Percentiles rank a stretch among this genome's conserved stretches.
Conservation (phyloP, 2,113 vertebrate genomes). For the Rana temporaria region DNA sequence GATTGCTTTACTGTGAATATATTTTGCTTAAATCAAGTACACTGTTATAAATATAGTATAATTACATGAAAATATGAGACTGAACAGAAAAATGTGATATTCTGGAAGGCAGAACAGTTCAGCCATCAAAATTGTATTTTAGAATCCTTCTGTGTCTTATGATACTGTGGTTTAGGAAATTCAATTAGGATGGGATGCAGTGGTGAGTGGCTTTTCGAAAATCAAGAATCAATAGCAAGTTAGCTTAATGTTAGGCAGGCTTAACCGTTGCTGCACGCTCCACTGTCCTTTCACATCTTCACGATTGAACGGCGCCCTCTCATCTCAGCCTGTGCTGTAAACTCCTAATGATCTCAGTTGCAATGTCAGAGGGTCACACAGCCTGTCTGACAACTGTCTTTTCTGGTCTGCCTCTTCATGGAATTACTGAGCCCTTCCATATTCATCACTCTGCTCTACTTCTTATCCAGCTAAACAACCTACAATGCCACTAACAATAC, state of each 20-base stretch:
- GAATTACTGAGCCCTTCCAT: slow-evolving; percentile 2
- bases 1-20: no score
- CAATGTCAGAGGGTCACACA: slow-evolving; percentile 35
- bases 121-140: background rate
- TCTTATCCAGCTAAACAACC: slow-evolving; percentile 12
- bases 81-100: no score
- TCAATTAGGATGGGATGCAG: slow-evolving; percentile 34
- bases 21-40: no score
- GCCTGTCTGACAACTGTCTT: slow-evolving; percentile 45
- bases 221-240: slow-evolving; percentile 53
- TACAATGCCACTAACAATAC: background rate
- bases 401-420: slow-evolving; percentile 31
- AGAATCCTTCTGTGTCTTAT: slow-evolving; percentile 16
- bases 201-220: slow-evolving; percentile 44
- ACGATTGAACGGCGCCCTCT: slow-evolving; percentile 38
- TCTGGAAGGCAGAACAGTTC: no score
- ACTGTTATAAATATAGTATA: no score
- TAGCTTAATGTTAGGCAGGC: slow-evolving; percentile 28
- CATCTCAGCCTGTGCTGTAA: slow-evolving; percentile 36
- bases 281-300: slow-evolving; percentile 37
- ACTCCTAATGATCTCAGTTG: slow-evolving; percentile 49
- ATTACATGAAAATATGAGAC: no score
- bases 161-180: slow-evolving; percentile 31
- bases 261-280: slow-evolving; percentile 30
- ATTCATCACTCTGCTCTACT: slow-evolving; percentile 20